These are phyloP conservation scores for Hirtodrosophila histrioides DNA, from an alignment of 2,888 invertebrate species.

Conservation along the genomic window DNA sequence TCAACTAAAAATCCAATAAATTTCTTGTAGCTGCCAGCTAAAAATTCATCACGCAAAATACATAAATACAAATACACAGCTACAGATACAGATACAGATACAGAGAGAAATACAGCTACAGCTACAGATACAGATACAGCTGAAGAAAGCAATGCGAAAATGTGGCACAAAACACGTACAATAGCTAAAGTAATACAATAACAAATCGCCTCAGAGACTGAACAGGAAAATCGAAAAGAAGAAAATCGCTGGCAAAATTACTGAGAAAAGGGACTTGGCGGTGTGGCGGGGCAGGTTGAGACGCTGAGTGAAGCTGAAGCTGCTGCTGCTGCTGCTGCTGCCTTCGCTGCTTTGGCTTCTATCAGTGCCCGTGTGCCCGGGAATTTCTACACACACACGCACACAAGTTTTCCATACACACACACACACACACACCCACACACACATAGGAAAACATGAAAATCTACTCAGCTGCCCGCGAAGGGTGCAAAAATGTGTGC, in stretches of 20 bases:
- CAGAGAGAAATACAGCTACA: no score
- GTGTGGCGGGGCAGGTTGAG: neutral
- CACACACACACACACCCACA: slow-evolving; percentile 16
- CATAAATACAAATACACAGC: slow-evolving; percentile 20
- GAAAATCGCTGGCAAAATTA: slow-evolving; percentile 20
- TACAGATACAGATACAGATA: neutral
- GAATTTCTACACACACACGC: slow-evolving; percentile 49
- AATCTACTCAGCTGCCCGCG: slow-evolving; percentile 68
- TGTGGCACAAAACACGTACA: slow-evolving; percentile 43
- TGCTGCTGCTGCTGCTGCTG: slow-evolving; percentile 1
- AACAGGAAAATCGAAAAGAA: slow-evolving; percentile 11
- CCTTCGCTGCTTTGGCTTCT: slow-evolving; percentile 35
- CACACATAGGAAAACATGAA: slow-evolving; percentile 60
- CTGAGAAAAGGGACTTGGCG: slow-evolving; percentile 20
- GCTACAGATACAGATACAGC: neutral
- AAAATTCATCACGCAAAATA: slow-evolving; percentile 53
- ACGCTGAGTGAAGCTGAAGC: slow-evolving; percentile 19
- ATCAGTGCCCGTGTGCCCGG: slow-evolving; percentile 49
- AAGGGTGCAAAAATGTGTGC: slow-evolving; percentile 42
- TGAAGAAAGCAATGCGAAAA: slow-evolving; percentile 27
- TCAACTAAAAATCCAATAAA: slow-evolving; percentile 44
- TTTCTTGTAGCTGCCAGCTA: slow-evolving; percentile 37
- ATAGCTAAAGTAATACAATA: slow-evolving; percentile 58
- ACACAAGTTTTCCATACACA: slow-evolving; percentile 20
- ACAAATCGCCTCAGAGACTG: slow-evolving; percentile 50